Percentiles rank a stretch among this genome's conserved stretches.
phyloP scores from a whole-genome alignment of 2,888 invertebrate species.

The Onchidella celtica region DNA sequence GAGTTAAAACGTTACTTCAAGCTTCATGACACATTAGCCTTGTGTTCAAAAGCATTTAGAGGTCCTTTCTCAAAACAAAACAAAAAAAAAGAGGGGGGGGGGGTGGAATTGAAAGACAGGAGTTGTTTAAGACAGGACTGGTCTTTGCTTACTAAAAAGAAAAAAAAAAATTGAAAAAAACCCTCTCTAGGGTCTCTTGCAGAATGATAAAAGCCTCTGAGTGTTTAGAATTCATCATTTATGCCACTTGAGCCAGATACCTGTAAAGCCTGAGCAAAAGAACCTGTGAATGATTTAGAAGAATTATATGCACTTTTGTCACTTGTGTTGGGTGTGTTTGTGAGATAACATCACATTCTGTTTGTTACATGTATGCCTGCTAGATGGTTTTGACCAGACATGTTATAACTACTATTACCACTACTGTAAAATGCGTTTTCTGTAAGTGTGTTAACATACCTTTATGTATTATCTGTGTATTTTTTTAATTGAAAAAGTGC shows the following conservation, averaged over 20 bases:
- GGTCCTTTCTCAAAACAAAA: too few species aligned
- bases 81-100: too few species aligned
- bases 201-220: background rate
- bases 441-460: constrained; percentile 28
- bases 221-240: background rate
- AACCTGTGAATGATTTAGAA: background rate
- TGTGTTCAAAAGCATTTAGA: too few species aligned
- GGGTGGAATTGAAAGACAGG: too few species aligned
- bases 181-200: background rate
- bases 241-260: background rate
- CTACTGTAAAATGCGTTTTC: constrained; percentile 14
- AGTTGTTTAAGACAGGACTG: background rate
- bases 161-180: background rate
- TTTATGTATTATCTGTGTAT: constrained; percentile 26
- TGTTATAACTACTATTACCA: background rate
- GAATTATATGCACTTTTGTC: constrained; percentile 34
- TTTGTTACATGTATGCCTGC: background rate
- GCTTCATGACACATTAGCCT: too few species aligned
- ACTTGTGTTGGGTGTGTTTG: constrained; percentile 1
- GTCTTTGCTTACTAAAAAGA: background rate
- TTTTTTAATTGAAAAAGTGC: background rate
- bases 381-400: constrained; percentile 24
- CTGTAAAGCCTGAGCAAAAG: background rate
- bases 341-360: background rate
- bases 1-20: too few species aligned